These are phyloP conservation scores for Heliconius cydno DNA, from an alignment of 2,888 invertebrate genomes.

Conservation along the genomic window DNA sequence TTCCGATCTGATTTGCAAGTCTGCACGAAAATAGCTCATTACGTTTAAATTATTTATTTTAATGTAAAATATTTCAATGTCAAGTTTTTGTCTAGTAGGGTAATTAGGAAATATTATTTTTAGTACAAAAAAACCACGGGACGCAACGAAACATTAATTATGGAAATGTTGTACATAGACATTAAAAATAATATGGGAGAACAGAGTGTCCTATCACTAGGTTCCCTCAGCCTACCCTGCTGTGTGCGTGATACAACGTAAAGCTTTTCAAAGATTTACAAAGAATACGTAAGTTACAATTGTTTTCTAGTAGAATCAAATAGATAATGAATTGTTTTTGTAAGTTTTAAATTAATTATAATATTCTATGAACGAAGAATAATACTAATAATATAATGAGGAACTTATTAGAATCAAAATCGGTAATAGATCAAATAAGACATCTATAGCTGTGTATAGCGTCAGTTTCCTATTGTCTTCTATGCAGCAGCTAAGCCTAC, in stretches of 20 bases:
- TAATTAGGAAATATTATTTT: neutral
- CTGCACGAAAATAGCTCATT: constrained; percentile 5
- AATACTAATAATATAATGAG: neutral
- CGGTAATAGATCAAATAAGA: constrained; percentile 9
- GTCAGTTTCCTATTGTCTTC: neutral
- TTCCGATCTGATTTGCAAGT: constrained; percentile 11
- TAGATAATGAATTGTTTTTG: neutral
- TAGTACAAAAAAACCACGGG: too few species aligned
- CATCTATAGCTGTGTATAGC: neutral
- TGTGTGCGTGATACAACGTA: too few species aligned
- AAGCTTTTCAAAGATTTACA: too few species aligned
- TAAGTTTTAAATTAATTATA: neutral
- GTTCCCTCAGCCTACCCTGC: too few species aligned
- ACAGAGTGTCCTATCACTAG: too few species aligned
- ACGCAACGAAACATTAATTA: too few species aligned
- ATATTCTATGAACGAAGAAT: too few species aligned
- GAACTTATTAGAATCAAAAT: constrained; percentile 8
- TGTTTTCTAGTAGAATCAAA: too few species aligned
- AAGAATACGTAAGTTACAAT: too few species aligned
- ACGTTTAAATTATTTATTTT: constrained; percentile 3
- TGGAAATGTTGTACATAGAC: too few species aligned
- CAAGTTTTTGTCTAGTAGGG: neutral
- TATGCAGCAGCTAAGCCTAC: constrained; percentile 13
- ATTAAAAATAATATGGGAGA: too few species aligned
- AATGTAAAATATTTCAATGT: constrained; percentile 1